Conservation (phyloP, 1,140 invertebrate genomes). For the Globodera rostochiensis region DNA sequence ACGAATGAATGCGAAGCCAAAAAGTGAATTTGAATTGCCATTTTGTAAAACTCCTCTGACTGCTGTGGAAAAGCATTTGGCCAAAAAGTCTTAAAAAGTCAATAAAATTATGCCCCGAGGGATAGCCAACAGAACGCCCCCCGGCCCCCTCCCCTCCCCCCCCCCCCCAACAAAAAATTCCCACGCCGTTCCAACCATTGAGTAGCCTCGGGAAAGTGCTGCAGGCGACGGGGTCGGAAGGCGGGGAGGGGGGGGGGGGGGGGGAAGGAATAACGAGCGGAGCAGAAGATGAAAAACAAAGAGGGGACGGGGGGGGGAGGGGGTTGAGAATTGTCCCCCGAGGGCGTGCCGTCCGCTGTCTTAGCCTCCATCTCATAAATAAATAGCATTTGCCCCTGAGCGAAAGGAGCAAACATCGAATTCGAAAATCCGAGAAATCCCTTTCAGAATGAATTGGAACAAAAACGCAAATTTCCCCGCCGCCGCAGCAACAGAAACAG, state of each 20-base stretch:
- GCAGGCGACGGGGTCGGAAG: not conserved
- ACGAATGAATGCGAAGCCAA: not conserved
- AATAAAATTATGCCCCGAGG: slow-evolving; percentile 15
- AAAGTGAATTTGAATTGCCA: not conserved
- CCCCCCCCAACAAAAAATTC: not conserved
- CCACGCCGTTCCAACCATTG: not conserved
- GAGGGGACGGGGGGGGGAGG: not conserved
- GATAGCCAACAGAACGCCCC: not conserved
- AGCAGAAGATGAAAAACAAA: slow-evolving; percentile 15
- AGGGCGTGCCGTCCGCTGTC: too few species aligned
- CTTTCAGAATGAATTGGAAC: too few species aligned
- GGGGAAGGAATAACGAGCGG: too few species aligned
- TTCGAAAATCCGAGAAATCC: not conserved
- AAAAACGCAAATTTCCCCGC: too few species aligned
- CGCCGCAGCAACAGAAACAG: not conserved
- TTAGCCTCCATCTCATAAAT: not conserved
- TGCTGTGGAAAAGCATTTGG: not conserved
- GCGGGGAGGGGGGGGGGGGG: too few species aligned
- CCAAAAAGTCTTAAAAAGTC: slow-evolving; percentile 13
- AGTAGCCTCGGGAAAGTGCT: not conserved
- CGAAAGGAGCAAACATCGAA: not conserved
- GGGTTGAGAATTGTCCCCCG: not conserved
- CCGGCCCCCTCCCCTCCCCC: too few species aligned
- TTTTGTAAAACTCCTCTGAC: not conserved
- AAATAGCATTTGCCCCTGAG: not conserved